Evolutionary conservation across 2,113 vertebrate genomes (phyloP), one percentile per base, ranked within the genome.

Genomic region (Clarias macrocephalus): DNA sequence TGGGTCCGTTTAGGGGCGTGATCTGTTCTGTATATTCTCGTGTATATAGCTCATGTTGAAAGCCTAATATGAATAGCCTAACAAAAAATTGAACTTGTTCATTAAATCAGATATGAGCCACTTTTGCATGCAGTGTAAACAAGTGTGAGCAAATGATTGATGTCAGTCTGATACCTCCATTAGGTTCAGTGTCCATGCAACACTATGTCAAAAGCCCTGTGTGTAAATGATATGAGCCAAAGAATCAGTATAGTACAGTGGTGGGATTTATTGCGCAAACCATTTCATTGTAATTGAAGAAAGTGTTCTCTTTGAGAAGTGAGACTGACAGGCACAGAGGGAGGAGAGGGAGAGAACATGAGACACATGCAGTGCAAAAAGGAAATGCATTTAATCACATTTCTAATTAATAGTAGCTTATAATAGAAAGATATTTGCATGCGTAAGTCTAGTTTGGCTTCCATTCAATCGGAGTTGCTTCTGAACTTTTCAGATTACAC

Each of bases 371-470:
- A n/a, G 75, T 77, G 75, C 56, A 80, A 59, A 59, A 80, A 60
- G 28, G 28, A 80, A 59, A 60, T 60, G 56, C 56, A 0, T 80
- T 80, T 59, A 57, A 80, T 80, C 56, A 33, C 77, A 80, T 30
- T 80, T 60, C n/a, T 33, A 80, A 80, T 80, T 80, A 59, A 80
- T 59, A 59, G 56, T 30, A 59, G 18, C 28, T 16, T 60, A 33
- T 30, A 60, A 60, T 80, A 80, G 56, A 57, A 80, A 80, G 25
- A 57, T 25, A 59, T 80, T 77, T 77, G 48, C 72, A 77, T 48
- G 76, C 18, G 15, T 80, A 25, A 28, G 54, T 57, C 7, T 28
- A 25, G 8, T 80, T 57, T 57, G 54, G 76, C n/a, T 80, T 79
- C 15, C 15, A 28, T 57, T 56, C n/a, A 79, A 3, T 59, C 18